Percentiles rank a stretch among this genome's conserved stretches.
phyloP scores from a whole-genome alignment of 2,888 invertebrate genomes.

The Chouioia cunea region DNA sequence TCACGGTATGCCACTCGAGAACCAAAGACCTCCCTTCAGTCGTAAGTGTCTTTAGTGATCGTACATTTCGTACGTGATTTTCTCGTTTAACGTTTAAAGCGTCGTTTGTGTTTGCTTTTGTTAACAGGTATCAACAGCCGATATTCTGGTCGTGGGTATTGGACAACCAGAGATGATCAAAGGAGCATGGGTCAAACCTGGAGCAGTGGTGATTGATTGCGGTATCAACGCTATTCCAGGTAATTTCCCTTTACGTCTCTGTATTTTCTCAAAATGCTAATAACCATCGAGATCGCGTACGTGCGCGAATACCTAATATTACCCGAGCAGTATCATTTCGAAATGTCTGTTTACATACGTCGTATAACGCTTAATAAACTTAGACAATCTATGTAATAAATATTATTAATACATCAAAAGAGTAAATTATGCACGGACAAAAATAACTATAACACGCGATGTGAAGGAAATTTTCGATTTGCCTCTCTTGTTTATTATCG shows the following conservation, averaged over 20 bases:
- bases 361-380: too few relatives aligned
- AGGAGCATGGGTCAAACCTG: conserved; percentile 96
- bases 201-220: conserved; percentile 98
- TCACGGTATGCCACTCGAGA: conserved; percentile 96
- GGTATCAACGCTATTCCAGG: conserved; percentile 95
- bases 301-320: too few relatives aligned
- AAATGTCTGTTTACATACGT: too few relatives aligned
- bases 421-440: too few relatives aligned
- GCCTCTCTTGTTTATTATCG: conserved; percentile 1
- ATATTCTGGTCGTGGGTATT: conserved; percentile 97
- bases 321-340: too few relatives aligned
- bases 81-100: neutral
- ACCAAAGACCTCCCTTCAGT: conserved; percentile 85
- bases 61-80: too few relatives aligned
- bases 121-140: conserved; percentile 80
- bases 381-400: too few relatives aligned
- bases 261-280: neutral
- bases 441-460: too few relatives aligned
- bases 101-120: neutral
- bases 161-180: conserved; percentile 91
- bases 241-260: conserved; percentile 61
- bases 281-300: too few relatives aligned
- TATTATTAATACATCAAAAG: too few relatives aligned
- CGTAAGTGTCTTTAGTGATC: conserved; percentile 71
- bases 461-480: neutral